Evolutionary conservation across 2,113 vertebrate species (phyloP).

Genomic region (Centrocercus urophasianus): DNA sequence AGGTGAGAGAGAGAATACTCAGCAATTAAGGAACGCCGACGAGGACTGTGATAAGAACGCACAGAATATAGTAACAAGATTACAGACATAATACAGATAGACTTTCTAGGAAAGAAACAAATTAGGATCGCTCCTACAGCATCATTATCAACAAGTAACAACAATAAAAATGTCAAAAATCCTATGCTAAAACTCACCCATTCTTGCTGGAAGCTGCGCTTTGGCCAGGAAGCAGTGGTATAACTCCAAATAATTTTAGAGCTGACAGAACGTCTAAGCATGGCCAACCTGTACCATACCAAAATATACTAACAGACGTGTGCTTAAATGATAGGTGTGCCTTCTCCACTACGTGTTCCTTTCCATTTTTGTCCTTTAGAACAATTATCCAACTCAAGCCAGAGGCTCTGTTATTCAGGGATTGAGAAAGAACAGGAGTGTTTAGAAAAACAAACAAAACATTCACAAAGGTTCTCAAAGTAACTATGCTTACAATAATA

Average conservation of each 20-base stretch:
- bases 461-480: not conserved
- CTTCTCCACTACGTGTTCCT: conserved; percentile 74
- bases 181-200: conserved; percentile 62
- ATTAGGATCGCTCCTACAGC: not conserved
- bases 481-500: not conserved
- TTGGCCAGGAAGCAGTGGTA: conserved; percentile 73
- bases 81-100: not conserved
- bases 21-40: conserved; percentile 81
- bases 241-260: conserved; percentile 84
- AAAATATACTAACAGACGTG: conserved; percentile 80
- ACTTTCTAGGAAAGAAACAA: not conserved
- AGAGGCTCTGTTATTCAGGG: conserved; percentile 66
- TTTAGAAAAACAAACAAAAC: not conserved
- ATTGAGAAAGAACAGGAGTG: not conserved
- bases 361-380: conserved; percentile 77
- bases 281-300: conserved; percentile 79
- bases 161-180: not conserved
- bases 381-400: conserved; percentile 84
- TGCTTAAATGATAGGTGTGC: conserved; percentile 76
- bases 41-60: conserved; percentile 73
- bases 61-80: not conserved
- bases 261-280: conserved; percentile 72
- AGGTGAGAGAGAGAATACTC: conserved; percentile 74
- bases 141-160: not conserved
- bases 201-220: conserved; percentile 3